These are phyloP conservation scores for Hypotaenidia philippensis DNA, from an alignment of 2,797 vertebrate genomes.

Conservation along the genomic window DNA sequence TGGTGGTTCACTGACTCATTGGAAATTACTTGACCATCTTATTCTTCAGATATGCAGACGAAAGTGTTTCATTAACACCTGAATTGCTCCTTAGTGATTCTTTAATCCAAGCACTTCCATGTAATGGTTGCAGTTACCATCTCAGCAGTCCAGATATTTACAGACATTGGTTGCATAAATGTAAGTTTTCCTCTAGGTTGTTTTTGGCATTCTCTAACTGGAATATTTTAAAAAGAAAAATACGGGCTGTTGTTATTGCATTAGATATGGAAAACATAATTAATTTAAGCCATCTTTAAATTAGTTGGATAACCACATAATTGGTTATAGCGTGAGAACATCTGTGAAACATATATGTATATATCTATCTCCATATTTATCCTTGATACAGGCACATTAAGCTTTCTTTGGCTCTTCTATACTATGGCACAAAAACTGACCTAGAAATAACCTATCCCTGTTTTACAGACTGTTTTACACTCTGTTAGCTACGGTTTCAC, in stretches of 20 bases:
- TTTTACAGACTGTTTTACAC: not conserved
- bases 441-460: not conserved
- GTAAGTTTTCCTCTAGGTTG: not conserved
- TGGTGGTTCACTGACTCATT: not conserved
- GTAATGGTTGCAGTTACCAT: not conserved
- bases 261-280: not conserved
- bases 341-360: fast-evolving
- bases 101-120: not conserved
- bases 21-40: not conserved
- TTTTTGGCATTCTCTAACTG: not conserved
- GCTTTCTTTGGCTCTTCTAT: not conserved
- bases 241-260: fast-evolving
- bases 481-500: not conserved
- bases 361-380: not conserved
- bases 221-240: not conserved
- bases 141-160: not conserved
- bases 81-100: not conserved
- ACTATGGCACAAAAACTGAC: not conserved
- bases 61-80: not conserved
- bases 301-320: not conserved
- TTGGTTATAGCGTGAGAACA: not conserved
- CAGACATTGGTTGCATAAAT: not conserved
- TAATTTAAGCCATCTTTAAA: not conserved
- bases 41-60: not conserved
- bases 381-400: not conserved